These are phyloP conservation scores for Alentia gelatinosa DNA, from an alignment of 2,888 invertebrate genomes.

Conservation along the genomic window DNA sequence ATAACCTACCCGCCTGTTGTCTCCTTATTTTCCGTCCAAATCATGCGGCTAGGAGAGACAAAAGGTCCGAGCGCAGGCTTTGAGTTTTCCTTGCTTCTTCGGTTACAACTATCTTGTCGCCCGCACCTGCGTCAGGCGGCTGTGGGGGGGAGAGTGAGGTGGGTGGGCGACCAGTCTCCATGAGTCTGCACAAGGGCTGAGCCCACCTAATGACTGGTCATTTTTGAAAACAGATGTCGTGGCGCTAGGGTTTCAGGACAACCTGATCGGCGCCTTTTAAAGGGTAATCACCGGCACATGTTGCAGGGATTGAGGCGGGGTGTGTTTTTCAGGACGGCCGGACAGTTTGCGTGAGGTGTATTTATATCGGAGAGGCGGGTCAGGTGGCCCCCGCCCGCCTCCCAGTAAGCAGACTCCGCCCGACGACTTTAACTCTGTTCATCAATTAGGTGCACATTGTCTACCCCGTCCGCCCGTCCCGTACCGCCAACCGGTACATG, in stretches of 20 bases:
- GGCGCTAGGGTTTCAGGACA: background rate
- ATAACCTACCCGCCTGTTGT: background rate
- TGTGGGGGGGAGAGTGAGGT: too few species aligned
- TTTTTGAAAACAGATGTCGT: background rate
- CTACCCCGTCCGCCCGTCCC: background rate
- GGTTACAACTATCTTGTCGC: background rate
- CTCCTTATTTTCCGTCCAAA: background rate
- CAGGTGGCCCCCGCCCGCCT: background rate
- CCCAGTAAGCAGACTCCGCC: background rate
- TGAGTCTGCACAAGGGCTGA: too few species aligned
- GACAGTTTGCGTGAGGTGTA: background rate
- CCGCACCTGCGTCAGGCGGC: background rate
- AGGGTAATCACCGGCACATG: background rate
- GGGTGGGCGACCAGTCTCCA: too few species aligned
- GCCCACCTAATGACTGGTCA: slow-evolving; percentile 6
- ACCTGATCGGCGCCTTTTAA: background rate
- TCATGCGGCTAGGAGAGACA: background rate
- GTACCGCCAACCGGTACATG: background rate
- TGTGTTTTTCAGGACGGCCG: background rate
- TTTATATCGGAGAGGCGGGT: background rate
- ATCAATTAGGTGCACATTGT: background rate
- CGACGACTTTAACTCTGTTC: background rate
- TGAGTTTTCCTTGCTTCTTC: background rate
- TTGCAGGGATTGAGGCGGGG: background rate
- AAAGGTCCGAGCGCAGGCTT: background rate